Evolutionary conservation across 1,140 invertebrate species (phyloP), one percentile per base, ranked within the genome.

Genomic region (Apis dorsata): DNA sequence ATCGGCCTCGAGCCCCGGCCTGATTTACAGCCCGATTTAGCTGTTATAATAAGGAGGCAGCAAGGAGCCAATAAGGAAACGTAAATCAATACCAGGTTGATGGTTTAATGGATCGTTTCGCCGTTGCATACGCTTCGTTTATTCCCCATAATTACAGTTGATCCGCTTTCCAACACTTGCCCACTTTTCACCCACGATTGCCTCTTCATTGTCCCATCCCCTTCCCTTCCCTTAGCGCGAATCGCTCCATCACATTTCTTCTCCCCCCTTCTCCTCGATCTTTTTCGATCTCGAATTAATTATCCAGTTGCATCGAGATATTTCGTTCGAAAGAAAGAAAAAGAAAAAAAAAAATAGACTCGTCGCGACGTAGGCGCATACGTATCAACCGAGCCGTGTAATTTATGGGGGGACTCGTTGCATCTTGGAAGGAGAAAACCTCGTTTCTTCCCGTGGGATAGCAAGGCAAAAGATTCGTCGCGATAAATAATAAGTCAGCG

Each of bases 71-170:
- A 73, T 66, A 65, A 83, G 77, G 65, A 88, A 84, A 84, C 82
- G 81, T 87, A 87, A 87, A 87, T 87, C 86, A 88, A 87, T 69
- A 73, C 53, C 62, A 75, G 68, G 85, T 78, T 88, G 82, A 87
- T 88, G 74, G 55, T 66, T 88, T 84, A 88, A 87, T 88, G 74
- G 65, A 81, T 88, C 77, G 86, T 79, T 88, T 81, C 62, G 60
- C 28, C 28, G 28, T 28, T 71, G 79, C 70, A 70, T 75, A 51
- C 60, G 62, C 57, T 24, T 62, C 80, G 63, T 72, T 72, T 81
- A 72, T 66, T 79, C 84, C 21, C 57, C 55, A 12, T 78, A 86
- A 83, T 86, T 83, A 86, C 28, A 9, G 63, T 55, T 60, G 60
- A 86, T 78, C 74, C 81, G 75, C 86, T 86, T 83, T 74, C 63